phyloP scores from a whole-genome alignment of 1,140 invertebrate genomes.

The Drosophila orosa region DNA sequence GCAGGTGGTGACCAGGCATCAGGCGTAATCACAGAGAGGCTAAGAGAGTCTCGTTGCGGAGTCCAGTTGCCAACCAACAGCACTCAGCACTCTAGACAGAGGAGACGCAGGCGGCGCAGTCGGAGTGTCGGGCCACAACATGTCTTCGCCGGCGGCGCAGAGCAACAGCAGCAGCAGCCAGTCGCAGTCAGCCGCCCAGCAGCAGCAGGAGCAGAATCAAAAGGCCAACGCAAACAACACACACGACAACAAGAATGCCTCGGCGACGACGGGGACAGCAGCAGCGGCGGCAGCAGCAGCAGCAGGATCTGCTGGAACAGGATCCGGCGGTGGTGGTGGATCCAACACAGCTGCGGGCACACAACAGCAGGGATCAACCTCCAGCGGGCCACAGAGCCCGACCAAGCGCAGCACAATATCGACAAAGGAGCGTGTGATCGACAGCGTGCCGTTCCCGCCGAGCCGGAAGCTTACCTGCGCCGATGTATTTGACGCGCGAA shows the following conservation, averaged over 20 bases:
- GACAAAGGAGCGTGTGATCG: conserved; percentile 81
- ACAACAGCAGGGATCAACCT: conserved; percentile 31
- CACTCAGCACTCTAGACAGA: conserved; percentile 14
- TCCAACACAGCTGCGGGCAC: conserved; percentile 25
- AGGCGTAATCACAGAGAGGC: conserved; percentile 3
- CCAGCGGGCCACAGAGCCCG: conserved; percentile 64
- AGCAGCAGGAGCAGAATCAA: conserved; percentile 53
- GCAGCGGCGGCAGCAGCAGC: conserved; percentile 38
- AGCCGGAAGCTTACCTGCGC: conserved; percentile 97
- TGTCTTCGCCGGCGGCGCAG: conserved; percentile 75
- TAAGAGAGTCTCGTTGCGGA: not conserved
- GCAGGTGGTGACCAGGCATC: not conserved
- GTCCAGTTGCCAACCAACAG: not conserved
- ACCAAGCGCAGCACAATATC: conserved; percentile 79
- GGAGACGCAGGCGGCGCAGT: conserved; percentile 16
- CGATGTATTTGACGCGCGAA: conserved; percentile 98
- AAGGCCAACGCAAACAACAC: conserved; percentile 51
- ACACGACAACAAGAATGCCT: conserved; percentile 56
- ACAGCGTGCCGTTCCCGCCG: conserved; percentile 96
- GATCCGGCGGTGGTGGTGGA: conserved; percentile 3
- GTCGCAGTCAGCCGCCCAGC: conserved; percentile 43
- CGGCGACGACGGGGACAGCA: conserved; percentile 51
- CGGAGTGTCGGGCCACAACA: conserved; percentile 41
- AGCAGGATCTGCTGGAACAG: conserved; percentile 21
- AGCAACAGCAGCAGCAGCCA: conserved; percentile 71